Evolutionary conservation across 2,888 invertebrate genomes (phyloP).

Genomic region (Chorisops tibialis): DNA sequence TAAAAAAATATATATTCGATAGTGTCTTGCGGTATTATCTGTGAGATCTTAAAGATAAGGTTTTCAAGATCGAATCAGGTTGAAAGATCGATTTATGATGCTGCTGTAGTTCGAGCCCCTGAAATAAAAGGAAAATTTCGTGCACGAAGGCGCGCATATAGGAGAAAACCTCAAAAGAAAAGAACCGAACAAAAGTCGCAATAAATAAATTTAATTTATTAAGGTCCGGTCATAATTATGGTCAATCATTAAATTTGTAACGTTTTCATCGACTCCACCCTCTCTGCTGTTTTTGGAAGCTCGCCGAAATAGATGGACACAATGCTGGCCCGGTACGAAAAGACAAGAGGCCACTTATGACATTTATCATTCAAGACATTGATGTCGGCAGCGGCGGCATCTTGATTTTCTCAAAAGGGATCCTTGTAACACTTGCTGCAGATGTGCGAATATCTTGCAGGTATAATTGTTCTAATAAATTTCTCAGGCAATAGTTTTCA

Average conservation of each 20-base stretch:
- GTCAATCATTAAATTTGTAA: slow-evolving; percentile 33
- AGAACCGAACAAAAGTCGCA: slow-evolving; percentile 14
- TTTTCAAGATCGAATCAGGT: slow-evolving; percentile 12
- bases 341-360: slow-evolving; percentile 8
- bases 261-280: slow-evolving; percentile 31
- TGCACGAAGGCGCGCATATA: not conserved
- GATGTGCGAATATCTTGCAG: not conserved
- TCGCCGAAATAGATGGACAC: too few relatives aligned
- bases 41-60: slow-evolving; percentile 11
- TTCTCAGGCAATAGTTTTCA: not conserved
- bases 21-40: slow-evolving; percentile 10
- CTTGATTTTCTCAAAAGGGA: slow-evolving; percentile 11
- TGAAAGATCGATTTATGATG: slow-evolving; percentile 3
- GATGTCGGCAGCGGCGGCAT: slow-evolving; percentile 1
- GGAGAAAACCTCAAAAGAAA: slow-evolving; percentile 8
- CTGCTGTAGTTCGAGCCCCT: too few relatives aligned
- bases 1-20: not conserved
- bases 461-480: not conserved
- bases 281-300: slow-evolving; percentile 2
- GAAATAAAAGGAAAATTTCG: too few relatives aligned
- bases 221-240: slow-evolving; percentile 27
- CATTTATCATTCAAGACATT: slow-evolving; percentile 25
- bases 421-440: slow-evolving; percentile 12
- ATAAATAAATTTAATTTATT: slow-evolving; percentile 28
- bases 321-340: too few relatives aligned